These are phyloP conservation scores for Chrysolina haemoptera DNA, from an alignment of 2,888 invertebrate species.

Conservation along the genomic window DNA sequence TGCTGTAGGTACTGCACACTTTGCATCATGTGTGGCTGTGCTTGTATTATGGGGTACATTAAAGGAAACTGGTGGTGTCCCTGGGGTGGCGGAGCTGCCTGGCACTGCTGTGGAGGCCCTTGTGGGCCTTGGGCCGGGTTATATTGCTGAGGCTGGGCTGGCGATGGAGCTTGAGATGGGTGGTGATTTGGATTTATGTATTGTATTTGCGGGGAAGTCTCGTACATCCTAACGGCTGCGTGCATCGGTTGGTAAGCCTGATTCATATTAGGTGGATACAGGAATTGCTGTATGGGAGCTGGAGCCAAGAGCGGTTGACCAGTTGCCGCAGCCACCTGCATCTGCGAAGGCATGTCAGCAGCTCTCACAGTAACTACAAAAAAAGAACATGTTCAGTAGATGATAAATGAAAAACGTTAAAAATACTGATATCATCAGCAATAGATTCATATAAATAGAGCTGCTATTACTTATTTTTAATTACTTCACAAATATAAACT, in stretches of 20 bases:
- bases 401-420: no score
- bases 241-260: constrained; percentile 69
- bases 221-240: constrained; percentile 76
- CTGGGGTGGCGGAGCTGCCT: constrained; percentile 73
- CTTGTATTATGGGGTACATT: constrained; percentile 74
- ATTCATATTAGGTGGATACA: constrained; percentile 65
- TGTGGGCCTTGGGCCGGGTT: constrained; percentile 63
- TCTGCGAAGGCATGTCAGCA: constrained; percentile 79
- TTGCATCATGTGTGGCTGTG: constrained; percentile 71
- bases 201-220: constrained; percentile 69
- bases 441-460: background rate
- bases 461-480: no score
- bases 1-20: constrained; percentile 71
- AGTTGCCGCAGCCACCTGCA: constrained; percentile 87
- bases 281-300: constrained; percentile 79
- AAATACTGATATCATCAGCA: no score
- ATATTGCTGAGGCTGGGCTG: constrained; percentile 66
- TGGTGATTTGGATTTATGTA: constrained; percentile 67
- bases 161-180: constrained; percentile 72
- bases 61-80: constrained; percentile 64
- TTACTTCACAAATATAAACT: no score
- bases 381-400: constrained; percentile 9
- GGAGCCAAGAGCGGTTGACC: constrained; percentile 90
- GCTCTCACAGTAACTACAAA: constrained; percentile 63
- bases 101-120: constrained; percentile 68